These are phyloP conservation scores for Cerastis leucographa DNA, from an alignment of 2,888 invertebrate genomes.

Conservation along the genomic window DNA sequence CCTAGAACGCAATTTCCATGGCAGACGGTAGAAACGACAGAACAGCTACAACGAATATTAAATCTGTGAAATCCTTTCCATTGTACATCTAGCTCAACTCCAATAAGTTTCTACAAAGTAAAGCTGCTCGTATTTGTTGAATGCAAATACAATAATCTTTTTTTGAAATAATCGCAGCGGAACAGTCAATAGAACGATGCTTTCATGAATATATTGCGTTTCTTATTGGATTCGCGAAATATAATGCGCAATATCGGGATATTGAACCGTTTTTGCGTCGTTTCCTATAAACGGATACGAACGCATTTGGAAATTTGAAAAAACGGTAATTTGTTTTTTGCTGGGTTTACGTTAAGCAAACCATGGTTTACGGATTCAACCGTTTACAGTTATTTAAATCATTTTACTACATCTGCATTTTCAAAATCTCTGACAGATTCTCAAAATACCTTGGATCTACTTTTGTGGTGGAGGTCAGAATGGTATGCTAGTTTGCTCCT, in stretches of 20 bases:
- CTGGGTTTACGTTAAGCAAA: neutral
- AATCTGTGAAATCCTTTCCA: neutral
- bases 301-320: neutral
- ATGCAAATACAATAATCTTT: conserved; percentile 57
- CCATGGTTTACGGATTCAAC: neutral
- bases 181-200: conserved; percentile 36
- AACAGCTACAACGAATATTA: neutral
- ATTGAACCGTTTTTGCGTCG: conserved; percentile 36
- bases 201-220: conserved; percentile 31
- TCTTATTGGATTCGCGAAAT: conserved; percentile 41
- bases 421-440: neutral
- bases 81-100: neutral
- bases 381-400: neutral
- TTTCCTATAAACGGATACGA: neutral
- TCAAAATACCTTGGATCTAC: neutral
- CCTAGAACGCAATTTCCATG: neutral
- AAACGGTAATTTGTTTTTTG: neutral
- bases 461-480: neutral
- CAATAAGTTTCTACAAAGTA: conserved; percentile 42
- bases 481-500: neutral
- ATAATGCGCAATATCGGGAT: conserved; percentile 38
- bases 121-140: conserved; percentile 34
- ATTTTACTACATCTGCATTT: neutral
- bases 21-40: neutral
- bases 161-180: conserved; percentile 51